phyloP scores from a whole-genome alignment of 2,888 invertebrate genomes.

The Atherix ibis region DNA sequence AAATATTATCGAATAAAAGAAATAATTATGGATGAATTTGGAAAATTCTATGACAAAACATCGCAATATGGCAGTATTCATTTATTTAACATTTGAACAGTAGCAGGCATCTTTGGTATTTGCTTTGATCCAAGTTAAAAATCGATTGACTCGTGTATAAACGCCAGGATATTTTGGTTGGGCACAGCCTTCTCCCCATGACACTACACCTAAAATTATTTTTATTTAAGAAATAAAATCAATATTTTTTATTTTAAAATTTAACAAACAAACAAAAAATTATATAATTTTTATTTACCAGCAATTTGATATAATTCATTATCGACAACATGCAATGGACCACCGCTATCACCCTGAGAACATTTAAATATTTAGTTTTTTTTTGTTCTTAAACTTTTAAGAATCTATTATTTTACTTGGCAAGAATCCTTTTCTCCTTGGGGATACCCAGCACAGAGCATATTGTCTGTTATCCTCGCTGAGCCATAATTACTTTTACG shows the following conservation, averaged over 20 bases:
- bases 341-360: slow-evolving; percentile 26
- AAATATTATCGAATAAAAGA: no score
- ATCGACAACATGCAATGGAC: slow-evolving; percentile 23
- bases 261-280: no score
- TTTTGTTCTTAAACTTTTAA: neutral
- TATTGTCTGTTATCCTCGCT: slow-evolving; percentile 27
- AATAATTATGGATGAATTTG: no score
- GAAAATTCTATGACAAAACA: no score
- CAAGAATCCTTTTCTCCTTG: slow-evolving; percentile 30
- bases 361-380: neutral
- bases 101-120: slow-evolving; percentile 54
- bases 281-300: slow-evolving; percentile 8
- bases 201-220: slow-evolving; percentile 48
- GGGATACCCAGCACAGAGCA: slow-evolving; percentile 28
- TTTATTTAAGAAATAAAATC: neutral
- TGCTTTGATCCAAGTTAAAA: slow-evolving; percentile 46
- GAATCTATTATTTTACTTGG: slow-evolving; percentile 14
- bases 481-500: slow-evolving; percentile 26
- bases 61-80: no score
- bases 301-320: slow-evolving; percentile 12
- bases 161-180: slow-evolving; percentile 60
- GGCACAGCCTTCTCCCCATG: slow-evolving; percentile 35
- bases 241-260: no score
- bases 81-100: no score
- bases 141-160: slow-evolving; percentile 66